Evolutionary conservation across 2,888 invertebrate species (phyloP).

Genomic region (Limnephilus rhombicus): DNA sequence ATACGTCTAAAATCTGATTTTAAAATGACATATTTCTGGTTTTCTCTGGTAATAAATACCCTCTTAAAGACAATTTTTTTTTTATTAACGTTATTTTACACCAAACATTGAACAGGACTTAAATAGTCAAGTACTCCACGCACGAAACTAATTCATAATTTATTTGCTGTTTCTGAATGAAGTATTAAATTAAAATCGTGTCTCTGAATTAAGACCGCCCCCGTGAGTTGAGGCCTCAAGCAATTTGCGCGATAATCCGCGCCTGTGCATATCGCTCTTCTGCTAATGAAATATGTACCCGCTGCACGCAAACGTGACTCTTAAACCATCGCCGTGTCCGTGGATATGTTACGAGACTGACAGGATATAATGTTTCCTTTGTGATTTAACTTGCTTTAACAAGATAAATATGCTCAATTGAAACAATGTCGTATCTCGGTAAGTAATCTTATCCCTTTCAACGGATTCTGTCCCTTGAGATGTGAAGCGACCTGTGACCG

Average conservation of each 20-base stretch:
- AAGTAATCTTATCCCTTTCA: slow-evolving; percentile 14
- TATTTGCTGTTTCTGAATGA: background rate
- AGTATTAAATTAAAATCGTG: background rate
- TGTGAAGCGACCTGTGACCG: background rate
- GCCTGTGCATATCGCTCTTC: background rate
- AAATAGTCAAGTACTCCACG: too few species aligned
- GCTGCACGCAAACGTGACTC: slow-evolving; percentile 25
- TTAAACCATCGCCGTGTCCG: background rate
- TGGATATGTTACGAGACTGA: slow-evolving; percentile 8
- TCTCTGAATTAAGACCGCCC: background rate
- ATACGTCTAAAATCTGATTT: too few species aligned
- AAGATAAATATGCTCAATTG: slow-evolving; percentile 29
- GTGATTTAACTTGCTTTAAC: slow-evolving; percentile 15
- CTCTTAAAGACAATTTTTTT: too few species aligned
- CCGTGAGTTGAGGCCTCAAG: background rate
- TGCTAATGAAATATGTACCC: slow-evolving; percentile 37
- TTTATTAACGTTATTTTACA: too few species aligned
- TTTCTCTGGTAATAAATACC: too few species aligned
- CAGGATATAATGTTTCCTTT: slow-evolving; percentile 38
- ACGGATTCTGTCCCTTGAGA: background rate
- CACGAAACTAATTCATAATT: background rate
- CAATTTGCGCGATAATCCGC: background rate
- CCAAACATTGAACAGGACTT: too few species aligned
- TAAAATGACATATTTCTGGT: too few species aligned
- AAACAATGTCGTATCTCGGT: slow-evolving; percentile 15